phyloP scores from a whole-genome alignment of 2,797 vertebrate species.

The Scyliorhinus canicula region DNA sequence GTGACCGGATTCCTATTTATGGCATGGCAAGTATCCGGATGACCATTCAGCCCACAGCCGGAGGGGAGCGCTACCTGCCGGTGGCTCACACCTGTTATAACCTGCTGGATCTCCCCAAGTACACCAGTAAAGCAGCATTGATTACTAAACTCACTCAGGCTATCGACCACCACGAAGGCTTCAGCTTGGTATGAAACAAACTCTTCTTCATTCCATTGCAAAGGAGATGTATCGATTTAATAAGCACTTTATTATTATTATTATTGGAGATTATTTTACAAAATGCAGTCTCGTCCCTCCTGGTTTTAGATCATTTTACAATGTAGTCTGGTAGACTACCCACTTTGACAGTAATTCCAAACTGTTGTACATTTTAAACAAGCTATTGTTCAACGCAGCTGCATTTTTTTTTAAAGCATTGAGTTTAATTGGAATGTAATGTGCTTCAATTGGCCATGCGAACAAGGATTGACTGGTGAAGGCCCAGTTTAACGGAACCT shows the following conservation, averaged over 20 bases:
- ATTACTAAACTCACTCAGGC: constrained; percentile 75
- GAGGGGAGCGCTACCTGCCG: constrained; percentile 80
- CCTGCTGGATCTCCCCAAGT: constrained; percentile 91
- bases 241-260: constrained; percentile 35
- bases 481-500: background rate
- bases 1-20: constrained; percentile 91
- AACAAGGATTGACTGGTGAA: background rate
- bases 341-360: background rate
- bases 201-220: background rate
- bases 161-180: constrained; percentile 93
- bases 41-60: constrained; percentile 81
- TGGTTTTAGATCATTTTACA: constrained; percentile 15
- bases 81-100: constrained; percentile 98
- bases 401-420: background rate
- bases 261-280: constrained; percentile 26
- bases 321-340: too few relatives aligned
- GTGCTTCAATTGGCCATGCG: background rate
- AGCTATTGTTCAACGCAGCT: background rate
- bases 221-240: background rate
- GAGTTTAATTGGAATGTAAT: background rate
- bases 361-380: background rate
- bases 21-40: constrained; percentile 92
- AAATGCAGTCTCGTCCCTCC: background rate
- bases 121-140: constrained; percentile 86
- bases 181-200: constrained; percentile 76